phyloP scores from a whole-genome alignment of 2,888 invertebrate species.

The Trichogramma dendrolimi region DNA sequence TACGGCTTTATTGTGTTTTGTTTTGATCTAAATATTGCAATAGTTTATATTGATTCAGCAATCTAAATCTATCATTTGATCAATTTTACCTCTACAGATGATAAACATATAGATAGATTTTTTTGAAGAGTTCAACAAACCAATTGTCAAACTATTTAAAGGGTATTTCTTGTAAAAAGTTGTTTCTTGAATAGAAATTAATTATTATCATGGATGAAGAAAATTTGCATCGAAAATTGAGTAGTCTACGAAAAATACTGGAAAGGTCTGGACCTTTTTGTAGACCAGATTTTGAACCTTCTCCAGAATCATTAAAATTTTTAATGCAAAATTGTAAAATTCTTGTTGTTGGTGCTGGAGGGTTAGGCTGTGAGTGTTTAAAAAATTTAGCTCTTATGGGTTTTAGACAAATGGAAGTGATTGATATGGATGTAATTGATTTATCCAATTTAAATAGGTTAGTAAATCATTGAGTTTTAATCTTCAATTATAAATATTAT shows the following conservation, averaged over 20 bases:
- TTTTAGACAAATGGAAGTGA: slow-evolving; percentile 88
- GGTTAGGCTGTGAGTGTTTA: slow-evolving; percentile 94
- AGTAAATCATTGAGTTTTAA: slow-evolving; percentile 5
- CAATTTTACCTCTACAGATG: too few relatives aligned
- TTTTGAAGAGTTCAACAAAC: too few relatives aligned
- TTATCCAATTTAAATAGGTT: slow-evolving; percentile 91
- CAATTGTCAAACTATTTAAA: too few relatives aligned
- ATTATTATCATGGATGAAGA: slow-evolving; percentile 41
- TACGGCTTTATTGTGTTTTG: too few relatives aligned
- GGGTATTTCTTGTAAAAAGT: too few relatives aligned
- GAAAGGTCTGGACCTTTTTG: slow-evolving; percentile 91
- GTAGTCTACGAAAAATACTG: slow-evolving; percentile 76
- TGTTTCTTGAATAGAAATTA: too few relatives aligned
- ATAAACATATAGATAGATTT: too few relatives aligned
- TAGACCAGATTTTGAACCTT: slow-evolving; percentile 86
- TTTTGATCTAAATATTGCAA: too few relatives aligned
- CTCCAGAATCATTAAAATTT: slow-evolving; percentile 78
- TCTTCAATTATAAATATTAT: neutral
- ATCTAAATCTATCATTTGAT: too few relatives aligned
- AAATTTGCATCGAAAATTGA: slow-evolving; percentile 66
- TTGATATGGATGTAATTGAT: slow-evolving; percentile 99
- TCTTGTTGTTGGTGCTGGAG: slow-evolving; percentile 91
- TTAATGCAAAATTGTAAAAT: slow-evolving; percentile 82
- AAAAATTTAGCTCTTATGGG: slow-evolving; percentile 96
- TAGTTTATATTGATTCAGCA: too few relatives aligned